Conservation (phyloP, 2,888 invertebrate genomes). For the Blastobasis adustella region DNA sequence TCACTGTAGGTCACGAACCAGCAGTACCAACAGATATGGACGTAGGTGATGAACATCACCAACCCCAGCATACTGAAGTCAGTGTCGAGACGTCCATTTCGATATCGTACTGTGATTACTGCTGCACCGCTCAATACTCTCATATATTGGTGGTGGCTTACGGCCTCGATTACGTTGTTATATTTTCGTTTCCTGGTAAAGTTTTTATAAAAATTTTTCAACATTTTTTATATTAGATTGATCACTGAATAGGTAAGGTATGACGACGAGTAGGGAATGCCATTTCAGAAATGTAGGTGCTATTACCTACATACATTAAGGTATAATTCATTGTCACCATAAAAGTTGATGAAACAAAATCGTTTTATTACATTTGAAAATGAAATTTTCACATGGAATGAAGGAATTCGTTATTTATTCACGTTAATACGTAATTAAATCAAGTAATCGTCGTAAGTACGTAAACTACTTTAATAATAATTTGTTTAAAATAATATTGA, state of each 20-base stretch:
- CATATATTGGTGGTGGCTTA: slow-evolving; percentile 21
- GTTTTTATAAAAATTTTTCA: background rate
- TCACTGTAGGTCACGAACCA: slow-evolving; percentile 27
- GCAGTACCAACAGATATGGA: slow-evolving; percentile 32
- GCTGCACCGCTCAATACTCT: slow-evolving; percentile 33
- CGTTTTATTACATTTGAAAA: slow-evolving; percentile 36
- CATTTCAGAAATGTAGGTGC: too few relatives aligned
- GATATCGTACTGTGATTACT: slow-evolving; percentile 17
- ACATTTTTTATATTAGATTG: background rate
- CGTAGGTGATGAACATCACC: slow-evolving; percentile 25
- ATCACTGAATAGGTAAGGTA: too few relatives aligned
- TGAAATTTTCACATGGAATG: too few relatives aligned
- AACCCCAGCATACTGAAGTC: slow-evolving; percentile 31
- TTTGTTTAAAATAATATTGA: too few relatives aligned
- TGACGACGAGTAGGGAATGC: too few relatives aligned
- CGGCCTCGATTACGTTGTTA: slow-evolving; percentile 34
- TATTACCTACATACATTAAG: too few relatives aligned
- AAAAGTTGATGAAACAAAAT: slow-evolving; percentile 48
- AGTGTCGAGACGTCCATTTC: slow-evolving; percentile 12
- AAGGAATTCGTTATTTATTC: too few relatives aligned
- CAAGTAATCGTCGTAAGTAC: too few relatives aligned
- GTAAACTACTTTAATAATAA: too few relatives aligned
- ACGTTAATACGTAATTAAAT: too few relatives aligned
- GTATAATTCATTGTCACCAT: too few relatives aligned
- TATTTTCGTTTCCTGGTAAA: slow-evolving; percentile 12